These are phyloP conservation scores for Neodiprion fabricii DNA, from an alignment of 1,140 invertebrate species.

Conservation along the genomic window DNA sequence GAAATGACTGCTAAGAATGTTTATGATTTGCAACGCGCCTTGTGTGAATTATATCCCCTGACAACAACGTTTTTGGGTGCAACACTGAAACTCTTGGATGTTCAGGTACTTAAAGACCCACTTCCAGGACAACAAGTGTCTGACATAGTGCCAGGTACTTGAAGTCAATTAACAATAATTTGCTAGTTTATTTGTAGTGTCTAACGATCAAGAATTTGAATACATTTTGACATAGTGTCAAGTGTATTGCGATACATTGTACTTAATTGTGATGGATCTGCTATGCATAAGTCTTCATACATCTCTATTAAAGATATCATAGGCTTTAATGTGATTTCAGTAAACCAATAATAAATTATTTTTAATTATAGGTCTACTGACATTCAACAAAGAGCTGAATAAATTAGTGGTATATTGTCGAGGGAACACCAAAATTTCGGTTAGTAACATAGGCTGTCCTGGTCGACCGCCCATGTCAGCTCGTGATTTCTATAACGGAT, in stretches of 20 bases:
- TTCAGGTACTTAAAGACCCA: slow-evolving; percentile 48
- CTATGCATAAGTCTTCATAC: no score
- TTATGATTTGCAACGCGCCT: slow-evolving; percentile 71
- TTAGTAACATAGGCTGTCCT: slow-evolving; percentile 65
- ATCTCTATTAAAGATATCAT: no score
- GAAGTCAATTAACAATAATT: slow-evolving; percentile 18
- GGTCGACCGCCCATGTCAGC: slow-evolving; percentile 69
- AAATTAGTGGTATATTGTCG: slow-evolving; percentile 66
- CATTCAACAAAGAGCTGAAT: slow-evolving; percentile 62
- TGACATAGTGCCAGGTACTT: slow-evolving; percentile 40
- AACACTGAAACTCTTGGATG: slow-evolving; percentile 67
- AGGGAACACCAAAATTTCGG: slow-evolving; percentile 64
- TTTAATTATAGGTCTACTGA: slow-evolving; percentile 54
- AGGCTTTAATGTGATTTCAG: background rate
- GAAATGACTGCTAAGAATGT: slow-evolving; percentile 66
- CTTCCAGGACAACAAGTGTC: slow-evolving; percentile 26
- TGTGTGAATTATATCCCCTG: slow-evolving; percentile 69
- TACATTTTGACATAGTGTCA: no score
- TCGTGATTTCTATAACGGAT: slow-evolving; percentile 74
- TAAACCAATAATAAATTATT: slow-evolving; percentile 19
- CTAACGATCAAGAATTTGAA: no score
- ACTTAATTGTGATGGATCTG: no score
- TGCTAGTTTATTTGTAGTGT: no score
- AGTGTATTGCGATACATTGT: no score
- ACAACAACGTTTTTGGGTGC: slow-evolving; percentile 66